Conservation (phyloP, 2,888 invertebrate species). For the Trimorus sp. region DNA sequence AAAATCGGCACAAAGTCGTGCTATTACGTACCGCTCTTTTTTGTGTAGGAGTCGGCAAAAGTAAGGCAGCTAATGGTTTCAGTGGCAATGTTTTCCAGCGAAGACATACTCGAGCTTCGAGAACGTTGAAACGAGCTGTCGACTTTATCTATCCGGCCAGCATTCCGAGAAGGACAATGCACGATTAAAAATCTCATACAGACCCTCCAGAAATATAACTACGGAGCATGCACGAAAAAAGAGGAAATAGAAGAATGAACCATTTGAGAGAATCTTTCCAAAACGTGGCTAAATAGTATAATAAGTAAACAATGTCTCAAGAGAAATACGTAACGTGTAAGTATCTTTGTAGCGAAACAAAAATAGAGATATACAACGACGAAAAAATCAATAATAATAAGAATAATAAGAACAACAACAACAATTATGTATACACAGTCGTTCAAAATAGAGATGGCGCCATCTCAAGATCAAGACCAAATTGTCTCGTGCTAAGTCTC, state of each 20-base stretch:
- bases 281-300: constrained; percentile 66
- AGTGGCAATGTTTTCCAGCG: constrained; percentile 97
- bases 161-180: constrained; percentile 80
- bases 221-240: constrained; percentile 70
- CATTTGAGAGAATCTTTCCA: constrained; percentile 65
- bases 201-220: constrained; percentile 74
- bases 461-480: constrained; percentile 8
- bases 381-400: constrained; percentile 69
- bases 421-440: constrained; percentile 66
- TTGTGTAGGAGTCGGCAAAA: constrained; percentile 97
- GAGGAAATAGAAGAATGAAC: constrained; percentile 69
- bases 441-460: constrained; percentile 44
- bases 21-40: constrained; percentile 90
- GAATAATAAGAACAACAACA: constrained; percentile 54
- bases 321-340: constrained; percentile 67
- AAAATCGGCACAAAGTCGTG: too few relatives aligned
- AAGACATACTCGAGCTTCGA: constrained; percentile 98
- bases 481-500: constrained; percentile 38
- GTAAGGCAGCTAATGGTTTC: constrained; percentile 98
- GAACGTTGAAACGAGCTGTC: constrained; percentile 98
- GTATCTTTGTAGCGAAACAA: constrained; percentile 59
- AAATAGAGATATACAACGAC: constrained; percentile 68
- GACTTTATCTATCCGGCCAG: constrained; percentile 95
- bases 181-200: constrained; percentile 65
- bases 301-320: constrained; percentile 68